Conservation (phyloP, 2,113 vertebrate species). For the Oenanthe melanoleuca region DNA sequence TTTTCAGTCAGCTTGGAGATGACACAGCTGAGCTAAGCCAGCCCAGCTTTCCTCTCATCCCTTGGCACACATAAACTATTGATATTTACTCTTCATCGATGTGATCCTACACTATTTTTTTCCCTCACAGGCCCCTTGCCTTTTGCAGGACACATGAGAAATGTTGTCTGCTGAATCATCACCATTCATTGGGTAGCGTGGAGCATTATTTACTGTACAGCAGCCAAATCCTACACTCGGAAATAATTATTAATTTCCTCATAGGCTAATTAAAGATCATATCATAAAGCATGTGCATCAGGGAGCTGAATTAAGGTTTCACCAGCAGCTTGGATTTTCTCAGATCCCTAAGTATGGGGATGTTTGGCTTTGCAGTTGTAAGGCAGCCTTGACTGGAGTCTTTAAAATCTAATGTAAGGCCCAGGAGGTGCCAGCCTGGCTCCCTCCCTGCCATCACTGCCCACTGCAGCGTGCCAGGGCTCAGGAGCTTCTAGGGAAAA, state of each 20-base stretch:
- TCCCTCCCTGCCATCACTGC: neutral
- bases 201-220: conserved; percentile 46
- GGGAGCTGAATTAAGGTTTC: neutral
- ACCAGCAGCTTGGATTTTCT: neutral
- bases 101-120: neutral
- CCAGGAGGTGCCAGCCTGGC: neutral
- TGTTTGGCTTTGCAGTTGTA: neutral
- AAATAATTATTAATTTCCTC: conserved; percentile 53
- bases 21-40: neutral
- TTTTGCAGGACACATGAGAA: neutral
- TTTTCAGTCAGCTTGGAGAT: neutral
- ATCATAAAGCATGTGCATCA: neutral
- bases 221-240: neutral
- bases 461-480: rapidly evolving
- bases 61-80: neutral
- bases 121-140: neutral
- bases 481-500: neutral
- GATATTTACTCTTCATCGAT: neutral
- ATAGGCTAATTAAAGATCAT: conserved; percentile 50
- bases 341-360: neutral
- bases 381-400: neutral
- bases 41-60: neutral
- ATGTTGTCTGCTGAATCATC: conserved; percentile 46
- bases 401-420: neutral
- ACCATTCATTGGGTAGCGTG: rapidly evolving